Evolutionary conservation across 2,113 vertebrate species (phyloP).

Genomic region (Pelvicachromis taeniatus): DNA sequence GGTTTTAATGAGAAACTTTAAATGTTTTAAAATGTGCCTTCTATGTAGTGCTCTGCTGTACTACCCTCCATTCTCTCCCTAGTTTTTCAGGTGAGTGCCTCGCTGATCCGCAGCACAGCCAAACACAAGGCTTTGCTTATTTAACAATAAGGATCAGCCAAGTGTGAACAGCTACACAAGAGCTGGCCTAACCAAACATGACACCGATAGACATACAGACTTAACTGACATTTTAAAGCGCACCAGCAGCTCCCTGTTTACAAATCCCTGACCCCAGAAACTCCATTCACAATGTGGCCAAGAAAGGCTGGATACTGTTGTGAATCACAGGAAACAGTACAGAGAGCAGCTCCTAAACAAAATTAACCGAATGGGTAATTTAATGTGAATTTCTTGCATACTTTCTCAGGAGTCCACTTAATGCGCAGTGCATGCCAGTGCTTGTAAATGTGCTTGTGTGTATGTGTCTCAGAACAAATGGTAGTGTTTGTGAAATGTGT

Average conservation of each 20-base stretch:
- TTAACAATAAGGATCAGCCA: constrained; percentile 51
- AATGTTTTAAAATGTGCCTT: background rate
- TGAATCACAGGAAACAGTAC: background rate
- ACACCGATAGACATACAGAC: constrained; percentile 31
- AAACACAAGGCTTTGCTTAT: constrained; percentile 57
- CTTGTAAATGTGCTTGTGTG: constrained; percentile 32
- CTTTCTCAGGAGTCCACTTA: constrained; percentile 44
- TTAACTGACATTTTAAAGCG: constrained; percentile 22
- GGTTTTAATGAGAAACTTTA: background rate
- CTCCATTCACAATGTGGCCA: background rate
- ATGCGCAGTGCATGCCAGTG: constrained; percentile 29
- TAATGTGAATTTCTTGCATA: constrained; percentile 33
- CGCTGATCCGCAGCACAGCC: constrained; percentile 23
- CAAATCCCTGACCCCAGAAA: background rate
- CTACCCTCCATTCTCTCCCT: background rate
- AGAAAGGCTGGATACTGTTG: background rate
- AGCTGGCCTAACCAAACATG: constrained; percentile 46
- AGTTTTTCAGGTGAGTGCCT: constrained; percentile 41
- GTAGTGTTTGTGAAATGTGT: background rate
- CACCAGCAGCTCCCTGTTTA: background rate
- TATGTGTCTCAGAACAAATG: constrained; percentile 10
- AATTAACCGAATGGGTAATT: constrained; percentile 11
- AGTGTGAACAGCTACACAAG: constrained; percentile 50
- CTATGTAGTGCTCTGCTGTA: background rate
- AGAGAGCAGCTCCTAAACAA: background rate